Base-by-base conservation (phyloP, 1,140 invertebrate species). In the Chlorops oryzae region DNA sequence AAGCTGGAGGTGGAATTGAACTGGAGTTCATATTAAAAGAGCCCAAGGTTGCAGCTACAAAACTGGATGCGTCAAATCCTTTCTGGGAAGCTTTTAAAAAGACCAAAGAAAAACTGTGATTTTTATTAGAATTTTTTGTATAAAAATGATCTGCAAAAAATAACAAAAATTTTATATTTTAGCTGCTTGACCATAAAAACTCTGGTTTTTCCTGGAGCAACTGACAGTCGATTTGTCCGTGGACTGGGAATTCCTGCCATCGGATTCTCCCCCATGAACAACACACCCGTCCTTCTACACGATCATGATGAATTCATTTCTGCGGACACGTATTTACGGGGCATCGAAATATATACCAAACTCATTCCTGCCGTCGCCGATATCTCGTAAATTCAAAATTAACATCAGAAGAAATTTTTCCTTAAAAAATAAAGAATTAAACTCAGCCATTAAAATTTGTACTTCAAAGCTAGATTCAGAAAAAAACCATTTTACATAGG, bases 201-300 rank as follows among this genome's bases (percentile, higher is more conserved):
- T 17, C 78, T 80, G 40, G 85, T 91, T 28, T 92, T 92, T 57
- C 83, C 87, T 1, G 90, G 84, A 34, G 87, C 81, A 17, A 92
- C 90, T 6, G 90, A 92, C 59, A 84, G 81, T 59, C 77, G 83
- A 51, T 88, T 78, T 60, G 59, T 90, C 17, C 77, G 86, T 65
- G 59, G 75, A 84, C 90, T 87, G 73, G 84, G 83, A 1, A 78
- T 87, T 47, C 83, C 83, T 2, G 87, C 86, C 3, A 70, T 92
- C 23, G 87, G 88, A 25, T 88, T 92, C 65, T 87, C 87, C 4
- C 88, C 89, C 0, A 86, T 91, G 68, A 86, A 82, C 55, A 78
- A 82, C 57, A 90, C 86, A 0, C 81, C 80, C 1, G 74, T 86
- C 1, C 70, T 84, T 2, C 71, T 90, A 12, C 89, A 92, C 60